phyloP scores from a whole-genome alignment of 2,797 vertebrate genomes.

The Amazonetta brasiliensis region DNA sequence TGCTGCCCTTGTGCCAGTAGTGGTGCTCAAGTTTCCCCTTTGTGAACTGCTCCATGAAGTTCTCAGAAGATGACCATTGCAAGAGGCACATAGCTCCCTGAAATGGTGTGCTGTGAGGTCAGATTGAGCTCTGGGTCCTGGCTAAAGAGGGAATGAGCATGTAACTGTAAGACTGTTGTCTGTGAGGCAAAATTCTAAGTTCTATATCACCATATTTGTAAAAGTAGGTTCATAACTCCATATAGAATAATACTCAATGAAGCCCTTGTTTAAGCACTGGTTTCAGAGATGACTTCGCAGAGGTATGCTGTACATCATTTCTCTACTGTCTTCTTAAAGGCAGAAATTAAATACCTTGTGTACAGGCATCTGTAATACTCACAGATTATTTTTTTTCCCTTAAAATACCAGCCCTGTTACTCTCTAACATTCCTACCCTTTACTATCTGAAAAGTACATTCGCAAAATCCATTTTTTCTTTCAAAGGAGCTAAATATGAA shows the following conservation, averaged over 20 bases:
- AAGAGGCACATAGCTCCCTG: background rate
- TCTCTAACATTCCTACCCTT: background rate
- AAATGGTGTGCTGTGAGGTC: background rate
- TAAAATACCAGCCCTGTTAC: background rate
- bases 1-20: background rate
- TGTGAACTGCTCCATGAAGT: background rate
- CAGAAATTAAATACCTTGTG: background rate
- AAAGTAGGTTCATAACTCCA: background rate
- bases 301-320: background rate
- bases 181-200: fast-evolving
- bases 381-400: background rate
- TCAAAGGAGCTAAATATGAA: background rate
- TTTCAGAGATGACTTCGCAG: background rate
- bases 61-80: background rate
- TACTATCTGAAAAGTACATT: background rate
- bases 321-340: background rate
- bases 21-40: background rate
- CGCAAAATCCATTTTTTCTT: background rate
- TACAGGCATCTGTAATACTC: background rate
- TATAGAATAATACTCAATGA: background rate
- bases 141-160: background rate
- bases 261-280: background rate
- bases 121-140: background rate
- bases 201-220: background rate
- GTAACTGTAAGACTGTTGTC: background rate